A percentile compares a stretch with the other conserved stretches of the same genome.
These are phyloP conservation scores for Lamprologus lemairii DNA, from an alignment of 2,113 vertebrate genomes.

Conservation along the genomic window DNA sequence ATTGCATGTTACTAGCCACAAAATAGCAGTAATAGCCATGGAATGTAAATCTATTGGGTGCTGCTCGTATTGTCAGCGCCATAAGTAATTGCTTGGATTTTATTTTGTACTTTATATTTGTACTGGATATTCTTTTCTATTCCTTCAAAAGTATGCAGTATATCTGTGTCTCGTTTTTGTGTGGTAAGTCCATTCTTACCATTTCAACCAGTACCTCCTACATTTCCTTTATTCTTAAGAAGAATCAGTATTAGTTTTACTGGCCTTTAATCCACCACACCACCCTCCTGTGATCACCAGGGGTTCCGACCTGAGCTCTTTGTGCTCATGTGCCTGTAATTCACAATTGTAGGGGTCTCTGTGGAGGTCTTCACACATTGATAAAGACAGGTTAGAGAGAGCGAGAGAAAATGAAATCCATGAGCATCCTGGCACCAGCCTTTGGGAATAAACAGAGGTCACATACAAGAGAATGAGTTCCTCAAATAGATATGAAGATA, in stretches of 20 bases:
- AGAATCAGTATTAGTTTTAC: neutral
- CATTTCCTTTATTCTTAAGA: conserved; percentile 4
- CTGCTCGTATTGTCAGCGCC: neutral
- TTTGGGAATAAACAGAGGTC: conserved; percentile 18
- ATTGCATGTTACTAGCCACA: neutral
- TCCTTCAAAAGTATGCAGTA: neutral
- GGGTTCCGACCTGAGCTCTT: neutral
- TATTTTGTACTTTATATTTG: neutral
- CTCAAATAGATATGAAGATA: neutral
- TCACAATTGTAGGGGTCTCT: neutral
- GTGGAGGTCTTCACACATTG: neutral
- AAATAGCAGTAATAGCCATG: neutral
- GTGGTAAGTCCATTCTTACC: neutral
- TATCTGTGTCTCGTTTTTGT: neutral
- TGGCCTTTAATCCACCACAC: conserved; percentile 1
- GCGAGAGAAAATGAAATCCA: neutral
- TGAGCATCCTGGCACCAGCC: neutral
- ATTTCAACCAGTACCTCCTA: neutral
- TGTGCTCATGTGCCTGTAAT: neutral
- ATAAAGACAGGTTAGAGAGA: neutral
- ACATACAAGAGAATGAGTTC: conserved; percentile 5
- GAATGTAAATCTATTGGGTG: neutral
- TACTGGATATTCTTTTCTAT: neutral
- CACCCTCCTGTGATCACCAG: neutral
- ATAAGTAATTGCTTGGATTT: neutral